These are phyloP conservation scores for Hemicordylus capensis DNA, from an alignment of 2,113 vertebrate genomes.

Conservation along the genomic window DNA sequence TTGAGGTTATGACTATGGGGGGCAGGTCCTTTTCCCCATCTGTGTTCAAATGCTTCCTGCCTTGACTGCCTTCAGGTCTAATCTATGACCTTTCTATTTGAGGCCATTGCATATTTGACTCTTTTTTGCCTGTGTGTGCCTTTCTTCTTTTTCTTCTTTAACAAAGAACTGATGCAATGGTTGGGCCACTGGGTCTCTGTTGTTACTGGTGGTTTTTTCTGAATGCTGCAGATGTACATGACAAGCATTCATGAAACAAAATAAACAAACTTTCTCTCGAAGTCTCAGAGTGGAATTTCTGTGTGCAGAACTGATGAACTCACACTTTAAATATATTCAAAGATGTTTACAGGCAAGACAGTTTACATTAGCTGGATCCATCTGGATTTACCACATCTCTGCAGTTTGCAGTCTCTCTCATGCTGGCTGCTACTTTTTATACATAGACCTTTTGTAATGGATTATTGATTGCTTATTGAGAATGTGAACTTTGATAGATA, in stretches of 20 bases:
- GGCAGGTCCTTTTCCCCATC: background rate
- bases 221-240: slow-evolving; percentile 27
- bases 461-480: background rate
- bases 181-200: slow-evolving; percentile 5
- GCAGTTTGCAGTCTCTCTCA: background rate
- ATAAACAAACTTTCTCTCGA: slow-evolving; percentile 29
- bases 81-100: background rate
- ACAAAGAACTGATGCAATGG: slow-evolving; percentile 25
- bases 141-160: slow-evolving; percentile 1
- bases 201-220: slow-evolving; percentile 29
- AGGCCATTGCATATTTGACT: slow-evolving; percentile 24
- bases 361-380: background rate
- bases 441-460: background rate
- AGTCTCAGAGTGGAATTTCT: background rate
- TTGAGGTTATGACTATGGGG: slow-evolving; percentile 4
- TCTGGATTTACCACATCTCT: background rate
- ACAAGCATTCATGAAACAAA: slow-evolving; percentile 16
- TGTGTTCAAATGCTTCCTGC: background rate
- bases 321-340: background rate
- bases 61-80: slow-evolving; percentile 27
- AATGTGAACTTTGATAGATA: background rate
- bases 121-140: background rate
- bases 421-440: background rate
- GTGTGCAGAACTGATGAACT: background rate
- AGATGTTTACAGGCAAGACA: background rate